phyloP scores from a whole-genome alignment of 2,888 invertebrate species.

The Listrodromus nycthemerus region DNA sequence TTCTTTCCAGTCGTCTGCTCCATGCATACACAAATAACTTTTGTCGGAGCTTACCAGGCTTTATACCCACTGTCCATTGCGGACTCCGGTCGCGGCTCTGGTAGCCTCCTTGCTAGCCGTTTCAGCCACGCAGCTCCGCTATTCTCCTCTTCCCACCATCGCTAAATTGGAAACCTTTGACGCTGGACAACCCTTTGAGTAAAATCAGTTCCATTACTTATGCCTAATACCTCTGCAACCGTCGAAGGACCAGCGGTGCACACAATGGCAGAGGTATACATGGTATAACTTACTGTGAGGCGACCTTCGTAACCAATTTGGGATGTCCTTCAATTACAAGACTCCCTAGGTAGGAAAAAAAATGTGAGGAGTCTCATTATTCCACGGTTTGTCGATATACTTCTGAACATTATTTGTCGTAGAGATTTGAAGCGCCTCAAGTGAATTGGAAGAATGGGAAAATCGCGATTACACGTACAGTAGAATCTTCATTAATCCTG shows the following conservation, averaged over 20 bases:
- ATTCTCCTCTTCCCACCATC: background rate
- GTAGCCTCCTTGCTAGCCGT: background rate
- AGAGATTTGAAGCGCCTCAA: background rate
- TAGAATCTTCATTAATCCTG: too few species aligned
- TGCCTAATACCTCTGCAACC: background rate
- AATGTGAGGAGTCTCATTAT: background rate
- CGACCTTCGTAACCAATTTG: background rate
- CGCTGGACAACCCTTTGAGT: slow-evolving; percentile 8
- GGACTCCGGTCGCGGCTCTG: background rate
- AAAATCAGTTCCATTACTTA: background rate
- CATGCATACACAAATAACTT: slow-evolving; percentile 1
- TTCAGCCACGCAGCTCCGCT: background rate
- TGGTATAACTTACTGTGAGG: background rate
- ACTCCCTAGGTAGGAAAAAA: background rate
- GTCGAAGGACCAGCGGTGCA: slow-evolving; percentile 11
- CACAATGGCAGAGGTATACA: background rate
- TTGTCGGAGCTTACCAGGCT: background rate
- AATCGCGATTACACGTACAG: background rate
- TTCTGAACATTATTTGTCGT: background rate
- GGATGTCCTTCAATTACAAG: background rate
- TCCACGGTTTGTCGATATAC: background rate
- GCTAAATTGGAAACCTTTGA: slow-evolving; percentile 16
- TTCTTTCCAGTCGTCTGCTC: background rate
- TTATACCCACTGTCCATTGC: background rate
- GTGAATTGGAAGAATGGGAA: background rate